Evolutionary conservation across 2,113 vertebrate species (phyloP).

Genomic region (Rhineura floridana): DNA sequence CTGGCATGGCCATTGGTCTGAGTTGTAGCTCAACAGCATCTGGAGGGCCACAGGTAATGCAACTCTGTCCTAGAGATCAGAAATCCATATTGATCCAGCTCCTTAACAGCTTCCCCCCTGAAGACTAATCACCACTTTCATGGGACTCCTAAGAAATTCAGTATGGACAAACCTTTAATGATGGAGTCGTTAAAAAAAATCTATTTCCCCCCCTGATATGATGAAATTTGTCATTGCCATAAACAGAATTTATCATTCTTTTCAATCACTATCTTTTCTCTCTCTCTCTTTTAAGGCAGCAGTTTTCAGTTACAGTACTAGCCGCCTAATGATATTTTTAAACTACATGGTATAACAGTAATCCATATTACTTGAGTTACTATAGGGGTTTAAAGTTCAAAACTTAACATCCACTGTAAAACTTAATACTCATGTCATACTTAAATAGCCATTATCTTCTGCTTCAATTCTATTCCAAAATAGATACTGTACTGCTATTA

Average conservation of each 20-base stretch:
- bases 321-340: background rate
- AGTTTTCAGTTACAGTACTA: background rate
- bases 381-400: constrained; percentile 12
- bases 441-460: constrained; percentile 55
- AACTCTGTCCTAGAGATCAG: background rate
- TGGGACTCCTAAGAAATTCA: background rate
- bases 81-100: background rate
- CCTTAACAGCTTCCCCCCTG: background rate
- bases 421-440: constrained; percentile 20
- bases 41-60: no score
- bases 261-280: background rate
- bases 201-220: background rate
- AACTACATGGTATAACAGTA: background rate
- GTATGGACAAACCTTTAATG: background rate
- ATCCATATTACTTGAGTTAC: background rate
- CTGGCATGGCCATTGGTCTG: no score
- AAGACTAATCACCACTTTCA: background rate
- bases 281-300: background rate
- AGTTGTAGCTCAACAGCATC: no score
- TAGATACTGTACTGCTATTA: constrained; percentile 37
- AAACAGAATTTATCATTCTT: background rate
- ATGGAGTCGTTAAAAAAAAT: background rate
- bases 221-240: background rate
- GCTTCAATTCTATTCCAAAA: constrained; percentile 55
- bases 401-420: constrained; percentile 22